These are phyloP conservation scores for Carduelis carduelis DNA, from an alignment of 2,797 vertebrate species.

Conservation along the genomic window DNA sequence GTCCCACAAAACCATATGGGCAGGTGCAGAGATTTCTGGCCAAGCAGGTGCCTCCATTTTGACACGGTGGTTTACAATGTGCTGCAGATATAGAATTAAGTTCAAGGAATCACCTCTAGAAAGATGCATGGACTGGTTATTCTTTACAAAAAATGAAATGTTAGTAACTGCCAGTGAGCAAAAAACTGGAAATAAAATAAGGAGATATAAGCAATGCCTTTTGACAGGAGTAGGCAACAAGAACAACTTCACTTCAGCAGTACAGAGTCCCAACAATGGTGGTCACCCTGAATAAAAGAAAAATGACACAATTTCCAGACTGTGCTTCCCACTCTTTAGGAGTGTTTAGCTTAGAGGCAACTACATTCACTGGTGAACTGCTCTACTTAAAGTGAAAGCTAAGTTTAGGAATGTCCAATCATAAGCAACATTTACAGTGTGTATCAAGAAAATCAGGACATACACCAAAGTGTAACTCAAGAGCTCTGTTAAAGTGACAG, in stretches of 20 bases:
- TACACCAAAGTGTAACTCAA: neutral
- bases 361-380: neutral
- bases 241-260: neutral
- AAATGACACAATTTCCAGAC: neutral
- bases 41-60: conserved; percentile 84
- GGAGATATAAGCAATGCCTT: neutral
- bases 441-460: neutral
- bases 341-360: neutral
- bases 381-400: neutral
- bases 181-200: neutral
- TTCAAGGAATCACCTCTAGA: neutral
- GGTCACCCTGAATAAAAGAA: neutral
- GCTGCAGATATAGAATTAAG: conserved; percentile 70
- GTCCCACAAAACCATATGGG: conserved; percentile 89
- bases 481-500: neutral
- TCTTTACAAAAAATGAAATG: neutral
- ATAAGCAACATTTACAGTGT: neutral
- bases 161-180: neutral
- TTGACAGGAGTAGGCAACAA: neutral
- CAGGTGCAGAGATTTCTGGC: conserved; percentile 88
- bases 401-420: neutral
- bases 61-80: conserved; percentile 84
- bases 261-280: neutral
- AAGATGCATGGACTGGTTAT: neutral
- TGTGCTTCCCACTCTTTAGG: neutral